These are phyloP conservation scores for Fistularia commersonii DNA, from an alignment of 2,797 vertebrate genomes.

Conservation along the genomic window DNA sequence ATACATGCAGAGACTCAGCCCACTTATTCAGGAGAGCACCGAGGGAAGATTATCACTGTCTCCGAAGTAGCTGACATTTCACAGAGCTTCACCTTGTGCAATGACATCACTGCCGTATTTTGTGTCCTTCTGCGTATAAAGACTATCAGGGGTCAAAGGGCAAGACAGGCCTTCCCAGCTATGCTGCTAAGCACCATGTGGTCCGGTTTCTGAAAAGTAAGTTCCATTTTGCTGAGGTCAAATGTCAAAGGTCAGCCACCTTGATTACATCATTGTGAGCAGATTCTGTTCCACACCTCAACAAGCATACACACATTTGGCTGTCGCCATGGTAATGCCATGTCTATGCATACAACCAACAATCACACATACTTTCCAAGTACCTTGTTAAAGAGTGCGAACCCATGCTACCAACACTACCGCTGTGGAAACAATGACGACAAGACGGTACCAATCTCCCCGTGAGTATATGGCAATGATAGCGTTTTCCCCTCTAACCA, in stretches of 20 bases:
- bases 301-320: conserved; percentile 31
- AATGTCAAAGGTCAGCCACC: conserved; percentile 34
- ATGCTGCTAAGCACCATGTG: conserved; percentile 11
- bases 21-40: neutral
- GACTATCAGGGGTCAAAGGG: conserved; percentile 27
- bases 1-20: conserved; percentile 3
- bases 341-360: conserved; percentile 9
- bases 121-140: conserved; percentile 15
- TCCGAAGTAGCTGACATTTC: conserved; percentile 23
- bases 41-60: conserved; percentile 9
- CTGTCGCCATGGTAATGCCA: conserved; percentile 34
- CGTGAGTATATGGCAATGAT: conserved; percentile 15
- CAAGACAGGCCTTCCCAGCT: conserved; percentile 36
- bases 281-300: neutral
- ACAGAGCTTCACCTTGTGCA: conserved; percentile 16
- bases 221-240: conserved; percentile 27
- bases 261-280: conserved; percentile 34
- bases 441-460: conserved; percentile 14
- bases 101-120: conserved; percentile 34
- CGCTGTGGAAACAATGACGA: conserved; percentile 27
- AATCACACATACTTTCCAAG: conserved; percentile 54
- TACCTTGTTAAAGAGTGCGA: conserved; percentile 47
- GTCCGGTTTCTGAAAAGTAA: conserved; percentile 20
- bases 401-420: neutral
- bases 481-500: conserved; percentile 19